These are phyloP conservation scores for Gnathonemus echidnorhynchus DNA, from an alignment of 2,113 vertebrate species.

Conservation along the genomic window DNA sequence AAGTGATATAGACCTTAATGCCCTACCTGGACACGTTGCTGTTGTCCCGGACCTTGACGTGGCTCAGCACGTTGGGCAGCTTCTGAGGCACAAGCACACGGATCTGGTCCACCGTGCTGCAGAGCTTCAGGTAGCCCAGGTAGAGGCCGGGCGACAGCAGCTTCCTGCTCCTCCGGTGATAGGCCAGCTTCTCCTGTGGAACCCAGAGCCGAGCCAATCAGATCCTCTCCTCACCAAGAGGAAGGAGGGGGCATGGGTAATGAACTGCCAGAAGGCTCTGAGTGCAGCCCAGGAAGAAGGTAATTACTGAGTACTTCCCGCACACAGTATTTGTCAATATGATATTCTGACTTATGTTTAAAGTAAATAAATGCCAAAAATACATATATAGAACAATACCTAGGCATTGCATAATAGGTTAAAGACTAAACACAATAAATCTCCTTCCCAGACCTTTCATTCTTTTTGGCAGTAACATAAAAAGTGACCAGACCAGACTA, in stretches of 20 bases:
- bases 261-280: background rate
- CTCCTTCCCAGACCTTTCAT: background rate
- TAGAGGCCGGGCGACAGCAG: conserved; percentile 72
- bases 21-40: conserved; percentile 75
- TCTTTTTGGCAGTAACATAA: conserved; percentile 2
- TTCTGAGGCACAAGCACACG: conserved; percentile 76
- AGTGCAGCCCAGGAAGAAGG: background rate
- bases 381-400: background rate
- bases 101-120: conserved; percentile 85
- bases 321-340: background rate
- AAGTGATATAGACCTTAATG: background rate
- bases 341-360: background rate
- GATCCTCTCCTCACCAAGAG: background rate
- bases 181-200: conserved; percentile 76
- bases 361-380: background rate
- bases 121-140: conserved; percentile 83
- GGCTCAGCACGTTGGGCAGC: conserved; percentile 80
- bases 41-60: conserved; percentile 80
- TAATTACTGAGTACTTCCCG: background rate
- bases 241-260: background rate
- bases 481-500: conserved; percentile 7
- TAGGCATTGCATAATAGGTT: background rate
- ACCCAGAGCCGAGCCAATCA: conserved; percentile 8
- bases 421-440: conserved; percentile 1
- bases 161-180: conserved; percentile 74